phyloP scores from a whole-genome alignment of 2,113 vertebrate genomes.

The Chlamydotis undulata region DNA sequence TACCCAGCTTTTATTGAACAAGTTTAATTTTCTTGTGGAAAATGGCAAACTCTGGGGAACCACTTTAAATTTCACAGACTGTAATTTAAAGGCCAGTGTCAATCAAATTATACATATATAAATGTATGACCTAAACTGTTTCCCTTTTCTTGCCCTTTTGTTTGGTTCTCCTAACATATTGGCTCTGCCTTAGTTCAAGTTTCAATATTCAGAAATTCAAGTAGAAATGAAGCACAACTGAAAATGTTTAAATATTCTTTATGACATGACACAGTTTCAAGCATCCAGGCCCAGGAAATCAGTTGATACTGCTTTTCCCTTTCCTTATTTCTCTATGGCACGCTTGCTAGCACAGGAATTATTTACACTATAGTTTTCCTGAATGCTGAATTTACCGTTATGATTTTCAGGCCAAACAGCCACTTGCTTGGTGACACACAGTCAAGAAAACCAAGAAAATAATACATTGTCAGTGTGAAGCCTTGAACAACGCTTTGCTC shows the following conservation, averaged over 20 bases:
- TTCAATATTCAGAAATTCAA: background rate
- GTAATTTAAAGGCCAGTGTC: background rate
- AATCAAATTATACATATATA: background rate
- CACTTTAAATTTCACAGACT: background rate
- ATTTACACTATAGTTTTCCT: background rate
- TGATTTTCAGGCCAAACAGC: background rate
- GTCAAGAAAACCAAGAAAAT: background rate
- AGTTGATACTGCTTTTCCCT: background rate
- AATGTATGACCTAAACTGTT: background rate
- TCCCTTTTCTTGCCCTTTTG: background rate
- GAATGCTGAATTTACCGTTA: background rate
- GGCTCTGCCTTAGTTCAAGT: background rate
- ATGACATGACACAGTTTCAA: background rate
- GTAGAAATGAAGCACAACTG: background rate
- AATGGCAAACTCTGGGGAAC: background rate
- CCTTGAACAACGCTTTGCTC: background rate
- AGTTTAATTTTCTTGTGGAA: background rate
- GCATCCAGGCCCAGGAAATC: background rate
- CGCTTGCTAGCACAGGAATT: background rate
- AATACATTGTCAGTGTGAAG: background rate
- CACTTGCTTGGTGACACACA: background rate
- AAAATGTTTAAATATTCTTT: background rate
- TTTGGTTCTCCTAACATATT: background rate
- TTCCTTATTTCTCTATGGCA: background rate
- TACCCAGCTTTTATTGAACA: background rate